Conservation (phyloP, 2,888 invertebrate species). For the Cheilosia vulpina region DNA sequence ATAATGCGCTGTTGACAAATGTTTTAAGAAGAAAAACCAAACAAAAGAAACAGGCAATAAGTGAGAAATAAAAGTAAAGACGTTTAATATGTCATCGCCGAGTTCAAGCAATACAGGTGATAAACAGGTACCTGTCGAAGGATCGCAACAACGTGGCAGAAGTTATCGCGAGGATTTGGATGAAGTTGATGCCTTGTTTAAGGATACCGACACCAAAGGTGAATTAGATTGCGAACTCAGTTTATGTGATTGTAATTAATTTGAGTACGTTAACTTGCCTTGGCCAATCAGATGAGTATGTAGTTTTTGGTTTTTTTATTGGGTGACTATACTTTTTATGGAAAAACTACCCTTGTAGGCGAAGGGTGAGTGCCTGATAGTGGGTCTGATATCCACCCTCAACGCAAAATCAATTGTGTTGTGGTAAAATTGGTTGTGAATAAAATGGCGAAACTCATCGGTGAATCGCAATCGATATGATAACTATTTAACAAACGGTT, state of each 20-base stretch:
- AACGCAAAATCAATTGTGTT: background rate
- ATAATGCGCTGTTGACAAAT: constrained; percentile 67
- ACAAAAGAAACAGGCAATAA: constrained; percentile 6
- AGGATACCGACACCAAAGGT: constrained; percentile 59
- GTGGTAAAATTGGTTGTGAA: background rate
- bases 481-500: too few relatives aligned
- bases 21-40: constrained; percentile 25
- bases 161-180: constrained; percentile 52
- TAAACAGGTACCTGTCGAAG: constrained; percentile 57
- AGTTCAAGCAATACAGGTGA: constrained; percentile 68
- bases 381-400: constrained; percentile 23
- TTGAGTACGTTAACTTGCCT: background rate
- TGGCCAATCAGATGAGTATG: background rate
- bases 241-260: background rate
- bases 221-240: constrained; percentile 5
- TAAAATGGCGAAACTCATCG: constrained; percentile 33
- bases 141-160: constrained; percentile 55
- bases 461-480: too few relatives aligned
- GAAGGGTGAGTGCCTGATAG: background rate
- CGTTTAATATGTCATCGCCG: constrained; percentile 67
- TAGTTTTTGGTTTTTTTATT: constrained; percentile 5
- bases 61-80: constrained; percentile 26
- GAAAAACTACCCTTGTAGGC: background rate
- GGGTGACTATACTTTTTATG: background rate
- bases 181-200: constrained; percentile 68